Evolutionary conservation across 2,113 vertebrate species (phyloP), one percentile per base, ranked within the genome.

Genomic region (Protobothrops flavoviridis): DNA sequence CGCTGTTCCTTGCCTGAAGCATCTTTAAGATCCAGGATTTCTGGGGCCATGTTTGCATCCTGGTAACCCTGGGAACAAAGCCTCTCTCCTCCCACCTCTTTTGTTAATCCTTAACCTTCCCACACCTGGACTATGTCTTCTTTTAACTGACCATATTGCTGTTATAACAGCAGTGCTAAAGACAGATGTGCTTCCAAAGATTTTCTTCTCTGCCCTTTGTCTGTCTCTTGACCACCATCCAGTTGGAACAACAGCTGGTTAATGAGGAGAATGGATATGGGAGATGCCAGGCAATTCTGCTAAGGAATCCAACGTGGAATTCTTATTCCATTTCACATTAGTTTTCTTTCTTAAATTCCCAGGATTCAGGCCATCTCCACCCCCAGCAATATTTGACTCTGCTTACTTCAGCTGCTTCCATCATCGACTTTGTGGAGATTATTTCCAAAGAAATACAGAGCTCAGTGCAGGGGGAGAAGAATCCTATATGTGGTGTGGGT

Each of bases 111-210:
- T 64, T 26, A 43, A n/a, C 87, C 69, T 48, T 56, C 56, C 57
- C 56, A 92, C 91, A 87, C 91, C 91, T 87, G 91, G 56, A n/a
- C 23, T 92, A 15, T 52, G 23, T 92, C 33, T 33, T 57, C 43
- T 64, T 64, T 87, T 92, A 23, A 39, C n/a, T 39, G 17, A 11
- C 64, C 43, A 92, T 45, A 50, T 50, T 92, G 39, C 91, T 87
- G 48, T 56, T 74, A n/a, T 74, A 50, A 69, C 17, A 74, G 61
- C 3, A 10, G 45, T 10, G 29, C 50, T 5, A 90, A 50, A 90
- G 21, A 50, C 57, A 3, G 55, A 20, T 29, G 29, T 69, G 45
- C 15, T 48, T 55, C 74, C 21, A 45, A 29, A 5, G 4, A 45
- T 43, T 43, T 48, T 21, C 39, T 26, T 91, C 5, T 43, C 55